These are phyloP conservation scores for Otus sunia DNA, from an alignment of 2,113 vertebrate species.

Conservation along the genomic window DNA sequence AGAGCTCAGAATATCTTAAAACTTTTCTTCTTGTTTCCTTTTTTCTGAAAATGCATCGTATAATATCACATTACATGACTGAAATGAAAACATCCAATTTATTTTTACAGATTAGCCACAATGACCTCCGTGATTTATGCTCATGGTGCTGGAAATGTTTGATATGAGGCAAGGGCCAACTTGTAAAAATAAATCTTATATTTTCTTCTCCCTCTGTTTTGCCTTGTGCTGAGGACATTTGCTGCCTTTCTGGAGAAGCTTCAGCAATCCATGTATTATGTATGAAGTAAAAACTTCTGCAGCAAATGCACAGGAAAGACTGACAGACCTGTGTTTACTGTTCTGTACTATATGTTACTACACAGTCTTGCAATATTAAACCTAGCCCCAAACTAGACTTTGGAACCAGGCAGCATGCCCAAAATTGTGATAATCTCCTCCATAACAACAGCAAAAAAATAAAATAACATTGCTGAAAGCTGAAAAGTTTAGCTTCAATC, in stretches of 20 bases:
- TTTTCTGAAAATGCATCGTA: not conserved
- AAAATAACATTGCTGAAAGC: constrained; percentile 3
- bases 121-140: constrained; percentile 22
- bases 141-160: not conserved
- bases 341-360: constrained; percentile 17
- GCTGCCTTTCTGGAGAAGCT: not conserved
- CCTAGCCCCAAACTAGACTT: constrained; percentile 43
- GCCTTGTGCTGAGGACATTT: not conserved
- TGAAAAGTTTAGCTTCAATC: not conserved
- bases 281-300: not conserved
- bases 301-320: not conserved
- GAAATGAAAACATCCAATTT: constrained; percentile 39
- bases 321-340: not conserved
- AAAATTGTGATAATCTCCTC: constrained; percentile 48
- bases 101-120: constrained; percentile 44
- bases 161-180: constrained; percentile 24
- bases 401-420: constrained; percentile 45
- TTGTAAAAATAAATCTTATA: not conserved
- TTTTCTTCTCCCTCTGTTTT: constrained; percentile 18
- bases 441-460: constrained; percentile 19
- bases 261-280: not conserved
- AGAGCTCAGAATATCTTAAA: not conserved
- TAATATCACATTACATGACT: not conserved
- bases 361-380: constrained; percentile 18
- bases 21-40: not conserved